Percentiles rank a stretch among this genome's conserved stretches.
These are phyloP conservation scores for Synanthedon andrenaeformis DNA, from an alignment of 2,888 invertebrate species.

Conservation along the genomic window DNA sequence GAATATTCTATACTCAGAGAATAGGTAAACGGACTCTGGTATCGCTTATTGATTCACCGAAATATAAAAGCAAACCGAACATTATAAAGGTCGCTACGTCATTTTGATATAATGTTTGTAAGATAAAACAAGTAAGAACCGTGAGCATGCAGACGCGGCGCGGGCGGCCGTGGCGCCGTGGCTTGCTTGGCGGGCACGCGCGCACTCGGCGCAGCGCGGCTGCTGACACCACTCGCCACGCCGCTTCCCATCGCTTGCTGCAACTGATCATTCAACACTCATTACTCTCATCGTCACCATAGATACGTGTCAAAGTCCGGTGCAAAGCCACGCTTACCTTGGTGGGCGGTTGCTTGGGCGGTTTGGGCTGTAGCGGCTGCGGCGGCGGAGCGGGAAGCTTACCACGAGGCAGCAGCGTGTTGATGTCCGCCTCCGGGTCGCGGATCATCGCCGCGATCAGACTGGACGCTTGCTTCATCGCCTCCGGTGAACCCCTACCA, in stretches of 20 bases:
- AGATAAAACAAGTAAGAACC: slow-evolving; percentile 16
- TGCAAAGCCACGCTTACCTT: slow-evolving; percentile 25
- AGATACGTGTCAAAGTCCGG: too few species aligned
- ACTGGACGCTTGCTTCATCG: slow-evolving; percentile 91
- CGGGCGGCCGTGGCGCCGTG: slow-evolving; percentile 33
- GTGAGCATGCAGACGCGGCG: slow-evolving; percentile 70
- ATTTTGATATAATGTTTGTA: too few species aligned
- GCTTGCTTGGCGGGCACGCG: slow-evolving; percentile 13
- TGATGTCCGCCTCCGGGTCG: slow-evolving; percentile 94
- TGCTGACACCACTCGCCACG: slow-evolving; percentile 7
- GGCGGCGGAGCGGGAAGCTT: slow-evolving; percentile 64
- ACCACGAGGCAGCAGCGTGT: slow-evolving; percentile 81
- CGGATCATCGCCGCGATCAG: slow-evolving; percentile 93
- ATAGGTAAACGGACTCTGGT: too few species aligned
- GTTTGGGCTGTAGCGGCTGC: slow-evolving; percentile 72
- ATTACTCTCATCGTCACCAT: background rate
- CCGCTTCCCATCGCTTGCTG: slow-evolving; percentile 15
- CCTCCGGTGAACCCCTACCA: slow-evolving; percentile 86
- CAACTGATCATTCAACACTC: background rate
- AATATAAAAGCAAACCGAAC: too few species aligned
- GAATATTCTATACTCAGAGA: too few species aligned
- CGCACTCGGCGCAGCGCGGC: slow-evolving; percentile 7
- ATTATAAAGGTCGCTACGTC: too few species aligned
- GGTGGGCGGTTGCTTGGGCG: slow-evolving; percentile 47
- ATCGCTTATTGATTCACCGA: too few species aligned